Evolutionary conservation across 1,140 invertebrate genomes (phyloP).

Genomic region (Aricia agestis): DNA sequence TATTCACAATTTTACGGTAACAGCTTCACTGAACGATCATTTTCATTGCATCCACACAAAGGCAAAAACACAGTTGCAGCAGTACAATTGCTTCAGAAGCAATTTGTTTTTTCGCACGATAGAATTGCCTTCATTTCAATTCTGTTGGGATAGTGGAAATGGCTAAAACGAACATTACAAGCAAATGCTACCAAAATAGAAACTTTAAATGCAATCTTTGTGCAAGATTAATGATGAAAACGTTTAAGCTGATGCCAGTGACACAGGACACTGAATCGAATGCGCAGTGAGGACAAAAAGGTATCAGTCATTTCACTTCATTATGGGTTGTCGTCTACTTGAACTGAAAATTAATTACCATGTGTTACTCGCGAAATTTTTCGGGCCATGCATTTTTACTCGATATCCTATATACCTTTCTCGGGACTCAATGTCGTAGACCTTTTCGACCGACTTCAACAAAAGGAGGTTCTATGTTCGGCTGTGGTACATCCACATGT

Average conservation of each 20-base stretch:
- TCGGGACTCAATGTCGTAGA: too few relatives aligned
- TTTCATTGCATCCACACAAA: constrained; percentile 21
- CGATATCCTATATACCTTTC: too few relatives aligned
- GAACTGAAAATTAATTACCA: neutral
- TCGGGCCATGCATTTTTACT: too few relatives aligned
- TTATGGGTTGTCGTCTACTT: neutral
- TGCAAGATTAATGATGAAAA: constrained; percentile 61
- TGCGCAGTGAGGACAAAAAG: constrained; percentile 42
- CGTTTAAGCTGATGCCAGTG: constrained; percentile 52
- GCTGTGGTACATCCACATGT: too few relatives aligned
- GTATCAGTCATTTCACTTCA: constrained; percentile 18
- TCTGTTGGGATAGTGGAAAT: constrained; percentile 29
- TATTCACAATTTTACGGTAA: neutral
- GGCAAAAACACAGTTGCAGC: constrained; percentile 23
- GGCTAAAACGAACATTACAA: constrained; percentile 51
- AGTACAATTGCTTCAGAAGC: constrained; percentile 28
- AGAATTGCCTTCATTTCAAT: constrained; percentile 40
- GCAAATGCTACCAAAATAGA: constrained; percentile 56
- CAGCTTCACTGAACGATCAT: constrained; percentile 20
- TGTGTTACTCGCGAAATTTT: too few relatives aligned
- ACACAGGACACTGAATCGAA: constrained; percentile 55
- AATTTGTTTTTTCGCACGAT: constrained; percentile 28
- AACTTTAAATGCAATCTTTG: constrained; percentile 69
- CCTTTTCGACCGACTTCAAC: too few relatives aligned
- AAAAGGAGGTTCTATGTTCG: too few relatives aligned